These are phyloP conservation scores for Nansenia antarctica DNA, from an alignment of 2,113 vertebrate genomes.

Conservation along the genomic window DNA sequence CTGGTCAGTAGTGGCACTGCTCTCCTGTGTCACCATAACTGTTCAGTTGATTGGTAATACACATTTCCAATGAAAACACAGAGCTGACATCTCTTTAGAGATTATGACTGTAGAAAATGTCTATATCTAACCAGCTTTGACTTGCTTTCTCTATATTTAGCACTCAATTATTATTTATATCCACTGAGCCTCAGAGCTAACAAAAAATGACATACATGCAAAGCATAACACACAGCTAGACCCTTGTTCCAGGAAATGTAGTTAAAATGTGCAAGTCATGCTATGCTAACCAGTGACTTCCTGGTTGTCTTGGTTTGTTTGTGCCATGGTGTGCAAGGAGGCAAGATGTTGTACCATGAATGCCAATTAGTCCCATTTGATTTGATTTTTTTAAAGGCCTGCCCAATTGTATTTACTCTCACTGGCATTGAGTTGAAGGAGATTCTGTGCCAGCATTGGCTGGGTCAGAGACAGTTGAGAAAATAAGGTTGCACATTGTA, in stretches of 20 bases:
- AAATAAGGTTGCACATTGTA: constrained; percentile 71
- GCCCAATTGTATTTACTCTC: constrained; percentile 55
- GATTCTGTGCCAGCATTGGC: constrained; percentile 48
- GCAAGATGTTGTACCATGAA: constrained; percentile 50
- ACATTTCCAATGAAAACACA: neutral
- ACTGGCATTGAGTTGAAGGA: constrained; percentile 37
- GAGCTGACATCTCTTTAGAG: neutral
- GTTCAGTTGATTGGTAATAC: no score
- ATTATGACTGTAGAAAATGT: no score
- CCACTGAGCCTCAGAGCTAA: neutral
- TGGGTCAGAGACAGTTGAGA: constrained; percentile 56
- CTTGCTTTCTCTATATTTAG: neutral
- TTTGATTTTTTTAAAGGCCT: constrained; percentile 56
- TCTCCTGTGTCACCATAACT: no score
- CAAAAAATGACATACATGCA: neutral
- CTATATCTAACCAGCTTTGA: neutral
- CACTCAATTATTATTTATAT: neutral
- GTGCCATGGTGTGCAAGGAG: constrained; percentile 54
- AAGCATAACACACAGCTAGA: neutral
- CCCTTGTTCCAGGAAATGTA: neutral
- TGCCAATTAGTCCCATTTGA: constrained; percentile 68
- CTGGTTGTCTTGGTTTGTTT: constrained; percentile 44
- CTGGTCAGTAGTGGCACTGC: no score
- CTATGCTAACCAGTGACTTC: constrained; percentile 43
- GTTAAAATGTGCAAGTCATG: constrained; percentile 58